A percentile compares a stretch with the other conserved stretches of the same genome.
These are phyloP conservation scores for Nycticebus coucang DNA, from an alignment of 2,113 vertebrate genomes.

Conservation along the genomic window DNA sequence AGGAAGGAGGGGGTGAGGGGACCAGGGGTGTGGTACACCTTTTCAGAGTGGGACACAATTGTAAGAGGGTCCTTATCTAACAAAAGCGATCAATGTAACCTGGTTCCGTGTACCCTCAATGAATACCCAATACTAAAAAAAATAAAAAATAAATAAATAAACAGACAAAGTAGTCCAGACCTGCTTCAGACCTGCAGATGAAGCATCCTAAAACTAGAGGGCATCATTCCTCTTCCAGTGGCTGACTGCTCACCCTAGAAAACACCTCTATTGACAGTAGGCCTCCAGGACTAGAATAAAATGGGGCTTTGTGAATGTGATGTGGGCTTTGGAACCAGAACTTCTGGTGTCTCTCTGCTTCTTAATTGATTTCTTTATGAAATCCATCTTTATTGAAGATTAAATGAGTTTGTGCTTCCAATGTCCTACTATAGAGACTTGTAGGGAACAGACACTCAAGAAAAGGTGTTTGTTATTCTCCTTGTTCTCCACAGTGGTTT, in stretches of 20 bases:
- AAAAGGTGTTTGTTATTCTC: neutral
- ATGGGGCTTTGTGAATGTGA: neutral
- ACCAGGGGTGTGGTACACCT: too few species aligned
- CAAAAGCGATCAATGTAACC: too few species aligned
- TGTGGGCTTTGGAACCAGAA: neutral
- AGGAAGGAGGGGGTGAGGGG: too few species aligned
- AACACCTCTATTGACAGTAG: neutral
- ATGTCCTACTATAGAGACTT: neutral
- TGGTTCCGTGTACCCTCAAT: too few species aligned
- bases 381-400: neutral
- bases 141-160: too few species aligned
- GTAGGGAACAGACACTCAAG: neutral
- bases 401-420: neutral
- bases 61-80: too few species aligned
- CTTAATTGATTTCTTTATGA: neutral
- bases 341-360: neutral
- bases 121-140: too few species aligned
- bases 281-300: neutral
- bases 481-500: neutral
- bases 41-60: too few species aligned
- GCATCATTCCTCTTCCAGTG: neutral
- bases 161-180: neutral
- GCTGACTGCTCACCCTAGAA: neutral
- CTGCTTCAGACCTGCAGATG: neutral
- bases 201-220: neutral